Evolutionary conservation across 2,113 vertebrate species (phyloP).

Genomic region (Tiliqua scincoides): DNA sequence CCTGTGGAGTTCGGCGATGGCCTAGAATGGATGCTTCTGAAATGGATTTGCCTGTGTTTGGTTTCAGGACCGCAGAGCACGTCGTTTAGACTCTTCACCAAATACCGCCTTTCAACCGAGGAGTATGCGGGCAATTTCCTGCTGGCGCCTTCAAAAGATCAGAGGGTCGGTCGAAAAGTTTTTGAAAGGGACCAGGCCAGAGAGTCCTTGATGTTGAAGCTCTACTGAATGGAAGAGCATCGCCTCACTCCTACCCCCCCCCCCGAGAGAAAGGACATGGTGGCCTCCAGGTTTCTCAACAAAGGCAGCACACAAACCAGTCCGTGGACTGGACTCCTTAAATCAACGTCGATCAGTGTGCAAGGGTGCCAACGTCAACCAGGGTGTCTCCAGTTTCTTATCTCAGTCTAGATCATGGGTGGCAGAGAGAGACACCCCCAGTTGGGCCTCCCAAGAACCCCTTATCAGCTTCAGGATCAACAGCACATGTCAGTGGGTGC

Average conservation of each 20-base stretch:
- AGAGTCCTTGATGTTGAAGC: conserved; percentile 51
- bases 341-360: conserved; percentile 42
- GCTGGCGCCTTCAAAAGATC: conserved; percentile 48
- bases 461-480: conserved; percentile 29
- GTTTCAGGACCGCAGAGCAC: conserved; percentile 30
- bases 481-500: conserved; percentile 15
- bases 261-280: neutral
- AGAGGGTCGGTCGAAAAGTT: conserved; percentile 59
- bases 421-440: neutral
- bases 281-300: conserved; percentile 47
- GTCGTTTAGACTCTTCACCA: neutral
- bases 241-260: neutral
- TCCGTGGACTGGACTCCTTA: conserved; percentile 49
- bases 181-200: conserved; percentile 61
- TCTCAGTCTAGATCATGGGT: conserved; percentile 18
- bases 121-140: conserved; percentile 51
- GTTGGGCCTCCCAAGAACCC: conserved; percentile 30
- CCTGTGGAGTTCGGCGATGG: conserved; percentile 14
- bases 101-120: conserved; percentile 50
- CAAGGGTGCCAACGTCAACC: conserved; percentile 17
- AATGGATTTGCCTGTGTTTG: conserved; percentile 36
- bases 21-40: conserved; percentile 38
- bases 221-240: conserved; percentile 45
- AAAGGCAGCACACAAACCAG: neutral
- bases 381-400: conserved; percentile 37